phyloP scores from a whole-genome alignment of 2,888 invertebrate genomes.

The Amphimallon solstitiale region DNA sequence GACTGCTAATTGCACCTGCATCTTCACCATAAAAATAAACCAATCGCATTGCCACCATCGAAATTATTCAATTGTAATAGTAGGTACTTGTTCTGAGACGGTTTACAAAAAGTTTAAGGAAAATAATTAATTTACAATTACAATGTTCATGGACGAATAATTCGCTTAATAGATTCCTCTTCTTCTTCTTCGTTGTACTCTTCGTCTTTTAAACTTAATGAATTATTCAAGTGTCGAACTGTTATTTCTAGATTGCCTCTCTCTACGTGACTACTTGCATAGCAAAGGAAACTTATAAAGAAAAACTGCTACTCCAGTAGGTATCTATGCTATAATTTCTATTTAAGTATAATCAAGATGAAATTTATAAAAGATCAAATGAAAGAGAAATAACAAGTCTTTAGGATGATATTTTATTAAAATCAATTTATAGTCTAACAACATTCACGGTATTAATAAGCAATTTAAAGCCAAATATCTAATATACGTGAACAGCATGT shows the following conservation, averaged over 20 bases:
- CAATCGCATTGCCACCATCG: neutral
- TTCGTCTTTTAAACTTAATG: constrained; percentile 13
- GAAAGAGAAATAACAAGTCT: too few relatives aligned
- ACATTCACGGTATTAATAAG: too few relatives aligned
- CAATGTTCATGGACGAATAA: constrained; percentile 28
- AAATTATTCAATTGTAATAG: constrained; percentile 8
- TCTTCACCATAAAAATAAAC: neutral
- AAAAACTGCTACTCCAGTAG: neutral
- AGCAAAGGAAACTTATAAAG: too few relatives aligned
- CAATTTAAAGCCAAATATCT: too few relatives aligned
- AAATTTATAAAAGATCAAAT: too few relatives aligned
- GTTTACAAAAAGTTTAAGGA: constrained; percentile 13
- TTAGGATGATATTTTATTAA: too few relatives aligned
- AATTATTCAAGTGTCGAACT: constrained; percentile 27
- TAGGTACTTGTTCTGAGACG: neutral
- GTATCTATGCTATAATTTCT: too few relatives aligned
- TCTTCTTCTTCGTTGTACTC: constrained; percentile 8
- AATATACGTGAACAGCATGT: too few relatives aligned
- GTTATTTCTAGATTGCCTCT: constrained; percentile 22
- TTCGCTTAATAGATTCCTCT: constrained; percentile 30
- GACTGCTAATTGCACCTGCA: constrained; percentile 20
- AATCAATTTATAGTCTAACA: too few relatives aligned
- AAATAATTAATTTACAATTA: constrained; percentile 29
- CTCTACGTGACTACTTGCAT: neutral
- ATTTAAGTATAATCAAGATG: too few relatives aligned